A percentile compares a stretch with the other conserved stretches of the same genome.
These are phyloP conservation scores for Onthophagus taurus DNA, from an alignment of 1,140 invertebrate species.

Conservation along the genomic window DNA sequence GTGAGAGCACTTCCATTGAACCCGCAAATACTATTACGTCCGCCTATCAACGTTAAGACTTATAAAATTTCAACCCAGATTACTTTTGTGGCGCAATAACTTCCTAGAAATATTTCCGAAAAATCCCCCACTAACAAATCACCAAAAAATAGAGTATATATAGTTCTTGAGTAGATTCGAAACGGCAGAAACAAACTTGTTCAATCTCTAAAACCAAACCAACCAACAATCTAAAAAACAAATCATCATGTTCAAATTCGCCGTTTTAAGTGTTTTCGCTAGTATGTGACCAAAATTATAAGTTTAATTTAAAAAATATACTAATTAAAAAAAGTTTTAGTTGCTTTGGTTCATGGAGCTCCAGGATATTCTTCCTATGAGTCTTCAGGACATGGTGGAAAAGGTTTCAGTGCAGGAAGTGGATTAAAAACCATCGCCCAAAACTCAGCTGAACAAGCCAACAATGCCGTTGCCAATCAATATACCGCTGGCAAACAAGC, in stretches of 20 bases:
- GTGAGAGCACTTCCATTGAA: too few relatives aligned
- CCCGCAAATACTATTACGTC: too few relatives aligned
- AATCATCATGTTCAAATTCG: constrained; percentile 6
- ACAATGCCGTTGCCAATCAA: constrained; percentile 55
- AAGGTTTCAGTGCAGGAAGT: constrained; percentile 33
- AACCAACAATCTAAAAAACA: too few relatives aligned
- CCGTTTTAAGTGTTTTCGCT: constrained; percentile 9
- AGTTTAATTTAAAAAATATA: neutral
- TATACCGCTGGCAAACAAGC: constrained; percentile 55
- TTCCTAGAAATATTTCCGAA: too few relatives aligned
- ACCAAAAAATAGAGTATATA: too few relatives aligned
- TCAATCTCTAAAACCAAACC: too few relatives aligned
- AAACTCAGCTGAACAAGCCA: constrained; percentile 62
- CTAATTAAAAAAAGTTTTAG: neutral
- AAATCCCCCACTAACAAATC: too few relatives aligned
- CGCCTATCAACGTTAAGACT: too few relatives aligned
- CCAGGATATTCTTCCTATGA: constrained; percentile 2
- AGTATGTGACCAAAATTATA: neutral
- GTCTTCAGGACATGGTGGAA: constrained; percentile 9
- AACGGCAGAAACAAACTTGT: too few relatives aligned
- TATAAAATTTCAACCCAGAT: too few relatives aligned
- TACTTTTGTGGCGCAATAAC: too few relatives aligned
- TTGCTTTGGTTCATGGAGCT: neutral
- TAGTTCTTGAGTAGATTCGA: too few relatives aligned
- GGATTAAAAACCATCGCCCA: constrained; percentile 46